Base-by-base conservation (phyloP, 1,140 invertebrate species). In the Leptinotarsa texana region DNA sequence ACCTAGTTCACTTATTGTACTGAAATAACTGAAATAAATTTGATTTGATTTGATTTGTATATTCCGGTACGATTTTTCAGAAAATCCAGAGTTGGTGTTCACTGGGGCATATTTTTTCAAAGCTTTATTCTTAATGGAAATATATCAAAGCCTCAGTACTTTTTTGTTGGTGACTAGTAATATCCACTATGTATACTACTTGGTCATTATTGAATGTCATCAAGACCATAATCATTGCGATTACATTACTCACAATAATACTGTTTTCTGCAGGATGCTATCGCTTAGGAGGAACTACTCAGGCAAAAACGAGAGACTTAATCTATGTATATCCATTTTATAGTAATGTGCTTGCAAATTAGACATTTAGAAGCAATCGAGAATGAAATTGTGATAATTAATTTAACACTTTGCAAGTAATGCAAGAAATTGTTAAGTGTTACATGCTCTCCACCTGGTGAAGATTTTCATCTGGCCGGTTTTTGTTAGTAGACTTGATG, bases 361-460 rank as follows among this genome's bases (percentile, higher is more conserved):
- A 18, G 15, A 18, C 5, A 15, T 15, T 57, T 18, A 15, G 13
- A 57, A 57, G 51, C 51, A 57, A 57, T 57, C 15, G 3, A 57
- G 51, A 57, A 57, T 57, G 51, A 57, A 57, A 57, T n/a, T 57
- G 51, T 57, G 51, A 57, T 57, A 57, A 57, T 57, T 57, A 57
- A 57, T 17, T 57, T 15, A 57, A 57, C 15, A 57, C 51, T 18
- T 57, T 13, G 17, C 51, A 17, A 57, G 51, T 17, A 57, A 57
- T 57, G 15, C 51, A 57, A 57, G 51, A 18, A 57, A 42, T 42
- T 42, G 33, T 42, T 42, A 42, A 8, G 6, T 42, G 8, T 42
- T 42, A 11, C 8, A 42, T 42, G 8, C 8, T 42, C 33, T 42
- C 33, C 33, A 42, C 33, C 33, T 42, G 33, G 33, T 42, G 33